Evolutionary conservation across 2,888 invertebrate genomes (phyloP), one percentile per base, ranked within the genome.

Genomic region (Trichopria drosophilae): DNA sequence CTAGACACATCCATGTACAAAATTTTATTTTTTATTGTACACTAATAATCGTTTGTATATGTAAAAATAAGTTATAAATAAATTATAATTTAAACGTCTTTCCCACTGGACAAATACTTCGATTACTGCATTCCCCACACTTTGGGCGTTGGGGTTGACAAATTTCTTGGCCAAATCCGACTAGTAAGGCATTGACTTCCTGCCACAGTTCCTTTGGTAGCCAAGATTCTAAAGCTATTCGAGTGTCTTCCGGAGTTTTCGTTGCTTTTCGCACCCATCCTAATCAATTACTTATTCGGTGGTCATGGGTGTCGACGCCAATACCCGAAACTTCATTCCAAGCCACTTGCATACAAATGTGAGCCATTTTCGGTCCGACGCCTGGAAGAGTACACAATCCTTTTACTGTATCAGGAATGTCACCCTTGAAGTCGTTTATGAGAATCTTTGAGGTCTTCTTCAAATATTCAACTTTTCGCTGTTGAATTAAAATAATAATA

Each of bases 311-410:
- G 73, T 99, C 99, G 0, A 99, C 98, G 47, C 90, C 96, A 66
- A 98, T 97, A 47, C 98, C 99, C 24, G 90, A 89, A 3, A 90
- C 80, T 71, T 87, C 79, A 55, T 87, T 83, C 96, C 97, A 99
- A 7, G 95, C 97, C 28, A 87, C 85, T 64, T 87, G 84, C 96
- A 98, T 96, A 60, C 93, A 93, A 56, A 99, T 84, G 75, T 97
- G 92, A 1, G 94, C 96, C 96, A 99, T 99, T 80, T 97, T 99
- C 0, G 95, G 95, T 0, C 98, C 97, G 16, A 97, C 93, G 0
- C 97, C 97, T 4, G 93, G 90, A n/a, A 99, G 78, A 56, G 86
- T 84, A 66, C 93, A 89, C 1, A 99, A 79, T 45, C 85, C 88
- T 58, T 89, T 84, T 0, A 90, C 81, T 3, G 87, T 87, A 41